phyloP scores from a whole-genome alignment of 2,797 vertebrate genomes.

The Danio jaintianensis region DNA sequence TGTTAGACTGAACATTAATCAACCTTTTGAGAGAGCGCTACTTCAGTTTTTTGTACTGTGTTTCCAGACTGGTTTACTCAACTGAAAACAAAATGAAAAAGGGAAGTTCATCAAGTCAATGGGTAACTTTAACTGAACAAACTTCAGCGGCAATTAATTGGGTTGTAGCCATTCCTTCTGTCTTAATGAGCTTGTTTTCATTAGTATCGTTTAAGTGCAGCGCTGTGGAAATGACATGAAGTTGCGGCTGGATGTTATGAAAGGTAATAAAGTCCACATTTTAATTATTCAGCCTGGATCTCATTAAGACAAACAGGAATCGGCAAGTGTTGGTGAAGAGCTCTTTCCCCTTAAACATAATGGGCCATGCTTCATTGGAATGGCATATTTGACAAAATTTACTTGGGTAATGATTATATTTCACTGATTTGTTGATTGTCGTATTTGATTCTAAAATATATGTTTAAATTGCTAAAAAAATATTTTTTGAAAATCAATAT shows the following conservation, averaged over 20 bases:
- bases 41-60: neutral
- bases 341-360: neutral
- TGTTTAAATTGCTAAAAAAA: too few species aligned
- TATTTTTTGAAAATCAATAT: too few species aligned
- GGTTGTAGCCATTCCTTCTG: conserved; percentile 43
- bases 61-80: conserved; percentile 33
- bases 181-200: conserved; percentile 59
- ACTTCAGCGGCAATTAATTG: conserved; percentile 49
- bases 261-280: conserved; percentile 44
- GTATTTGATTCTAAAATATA: too few species aligned
- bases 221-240: conserved; percentile 47
- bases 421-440: too few species aligned
- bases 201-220: conserved; percentile 49
- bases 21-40: conserved; percentile 15
- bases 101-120: conserved; percentile 33
- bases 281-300: conserved; percentile 49
- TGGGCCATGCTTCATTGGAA: neutral
- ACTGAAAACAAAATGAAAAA: conserved; percentile 29
- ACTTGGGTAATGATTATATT: too few species aligned
- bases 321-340: neutral
- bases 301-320: conserved; percentile 48
- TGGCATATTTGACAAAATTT: neutral
- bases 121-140: conserved; percentile 40
- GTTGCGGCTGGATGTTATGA: conserved; percentile 39
- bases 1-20: conserved; percentile 35